These are phyloP conservation scores for Drosophila tristis DNA, from an alignment of 1,140 invertebrate genomes.

Conservation along the genomic window DNA sequence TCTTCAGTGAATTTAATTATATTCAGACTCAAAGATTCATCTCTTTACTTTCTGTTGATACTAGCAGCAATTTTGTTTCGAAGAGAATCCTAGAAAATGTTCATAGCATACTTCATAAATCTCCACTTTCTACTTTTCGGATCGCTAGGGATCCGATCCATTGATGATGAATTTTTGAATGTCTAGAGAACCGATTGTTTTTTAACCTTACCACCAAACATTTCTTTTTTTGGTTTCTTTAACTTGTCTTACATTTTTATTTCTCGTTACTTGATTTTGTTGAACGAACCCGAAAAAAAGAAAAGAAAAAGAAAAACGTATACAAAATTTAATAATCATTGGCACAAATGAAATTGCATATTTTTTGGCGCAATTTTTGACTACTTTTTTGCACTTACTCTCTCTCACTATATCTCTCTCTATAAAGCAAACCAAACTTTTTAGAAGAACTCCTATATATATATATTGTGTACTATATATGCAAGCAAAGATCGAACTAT, in stretches of 20 bases:
- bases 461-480: constrained; percentile 75
- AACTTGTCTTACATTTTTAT: constrained; percentile 5
- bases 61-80: too few species aligned
- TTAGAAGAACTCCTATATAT: constrained; percentile 76
- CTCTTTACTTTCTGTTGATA: neutral
- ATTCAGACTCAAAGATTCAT: too few species aligned
- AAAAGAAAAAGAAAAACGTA: constrained; percentile 35
- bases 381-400: constrained; percentile 79
- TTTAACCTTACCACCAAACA: neutral
- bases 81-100: too few species aligned
- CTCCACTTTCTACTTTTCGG: neutral
- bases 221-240: constrained; percentile 1
- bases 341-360: constrained; percentile 82
- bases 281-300: too few species aligned
- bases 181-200: neutral
- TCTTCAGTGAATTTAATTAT: too few species aligned
- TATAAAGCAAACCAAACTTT: constrained; percentile 50
- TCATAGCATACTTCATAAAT: too few species aligned
- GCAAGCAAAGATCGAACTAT: constrained; percentile 44
- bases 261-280: constrained; percentile 9
- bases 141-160: neutral
- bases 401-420: constrained; percentile 35
- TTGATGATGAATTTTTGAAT: neutral
- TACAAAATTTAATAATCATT: constrained; percentile 59
- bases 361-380: constrained; percentile 84